A percentile compares a stretch with the other conserved stretches of the same genome.
These are phyloP conservation scores for Nibea coibor DNA, from an alignment of 2,113 vertebrate genomes.

Conservation along the genomic window DNA sequence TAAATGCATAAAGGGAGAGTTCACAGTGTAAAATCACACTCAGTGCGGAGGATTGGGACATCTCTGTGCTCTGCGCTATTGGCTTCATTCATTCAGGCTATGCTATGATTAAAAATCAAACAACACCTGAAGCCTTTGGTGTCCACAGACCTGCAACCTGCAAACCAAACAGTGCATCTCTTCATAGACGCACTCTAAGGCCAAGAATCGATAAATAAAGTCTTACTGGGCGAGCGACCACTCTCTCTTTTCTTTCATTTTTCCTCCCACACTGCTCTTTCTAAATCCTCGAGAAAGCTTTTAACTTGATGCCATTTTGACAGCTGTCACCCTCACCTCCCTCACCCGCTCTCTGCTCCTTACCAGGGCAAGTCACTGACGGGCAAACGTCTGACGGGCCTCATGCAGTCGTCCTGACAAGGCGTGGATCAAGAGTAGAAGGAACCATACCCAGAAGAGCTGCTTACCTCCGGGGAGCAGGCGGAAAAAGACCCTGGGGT, in stretches of 20 bases:
- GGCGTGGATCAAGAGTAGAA: constrained; percentile 58
- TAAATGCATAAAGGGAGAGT: background rate
- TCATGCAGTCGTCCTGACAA: constrained; percentile 99
- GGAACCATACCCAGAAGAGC: constrained; percentile 50
- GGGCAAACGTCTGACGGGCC: constrained; percentile 95
- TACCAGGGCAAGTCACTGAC: constrained; percentile 96
- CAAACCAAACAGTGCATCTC: background rate
- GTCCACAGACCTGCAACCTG: constrained; percentile 16
- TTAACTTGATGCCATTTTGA: constrained; percentile 2
- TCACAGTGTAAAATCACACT: background rate
- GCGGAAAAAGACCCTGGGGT: constrained; percentile 40
- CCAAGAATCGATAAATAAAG: background rate
- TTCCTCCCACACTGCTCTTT: background rate
- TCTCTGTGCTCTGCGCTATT: background rate
- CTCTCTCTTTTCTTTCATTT: background rate
- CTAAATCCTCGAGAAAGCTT: constrained; percentile 31
- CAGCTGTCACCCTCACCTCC: constrained; percentile 3
- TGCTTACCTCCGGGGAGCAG: constrained; percentile 42
- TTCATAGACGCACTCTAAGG: background rate
- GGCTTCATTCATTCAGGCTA: background rate
- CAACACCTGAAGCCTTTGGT: background rate
- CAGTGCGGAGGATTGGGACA: background rate
- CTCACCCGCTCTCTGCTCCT: constrained; percentile 7
- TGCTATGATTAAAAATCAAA: background rate
- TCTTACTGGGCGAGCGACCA: background rate